Base-by-base conservation (phyloP, 1,140 invertebrate species). In the Oreohelix idahoensis region DNA sequence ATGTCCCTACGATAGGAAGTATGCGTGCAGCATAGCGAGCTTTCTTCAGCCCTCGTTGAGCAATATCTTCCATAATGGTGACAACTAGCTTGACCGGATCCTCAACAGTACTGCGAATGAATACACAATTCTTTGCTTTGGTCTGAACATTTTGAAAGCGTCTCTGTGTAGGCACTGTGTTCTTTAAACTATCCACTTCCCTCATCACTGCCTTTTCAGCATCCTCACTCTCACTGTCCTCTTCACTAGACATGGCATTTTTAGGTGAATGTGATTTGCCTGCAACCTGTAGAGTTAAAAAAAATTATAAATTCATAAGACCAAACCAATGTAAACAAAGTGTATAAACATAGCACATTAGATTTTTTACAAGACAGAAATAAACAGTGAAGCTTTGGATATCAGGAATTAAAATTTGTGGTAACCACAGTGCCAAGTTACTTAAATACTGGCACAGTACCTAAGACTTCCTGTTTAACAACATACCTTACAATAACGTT, bases 1-100 rank as follows among this genome's bases (percentile, higher is more conserved):
- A 98, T 15, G 95, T 95, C 0, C 94, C 91, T 93, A 96, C 95
- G 79, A 98, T 95, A 8, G 97, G 97, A 42, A 97, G 89, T 73
- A 98, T 89, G 73, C 97, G 94, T 0, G 97, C 89, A 8, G 98
- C 94, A 91, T 95, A 96, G 87, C 95, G 94, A 95, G n/a, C 98
- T 96, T 45, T 96, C 94, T 15, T 97, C 96, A 93, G 97, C 97
- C 0, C 94, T 93, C 0, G 96, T 96, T 91, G 89, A 66, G 93
- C 91, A 77, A 97, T 93, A 90, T 97, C 95, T 87, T 95, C 94
- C 32, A 97, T 92, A 85, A 98, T 96, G 82, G 93, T 92, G 45
- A 94, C 91, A 0, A 94, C 95, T 17, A 98, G 84, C 83, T 95
- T 92, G 83, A 95, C 94, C 38, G 96, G 96, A 93, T 96, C 94